Percentiles rank a stretch among this genome's conserved stretches.
Conservation (phyloP, 2,113 vertebrate genomes). For the Rhinolophus sinicus region DNA sequence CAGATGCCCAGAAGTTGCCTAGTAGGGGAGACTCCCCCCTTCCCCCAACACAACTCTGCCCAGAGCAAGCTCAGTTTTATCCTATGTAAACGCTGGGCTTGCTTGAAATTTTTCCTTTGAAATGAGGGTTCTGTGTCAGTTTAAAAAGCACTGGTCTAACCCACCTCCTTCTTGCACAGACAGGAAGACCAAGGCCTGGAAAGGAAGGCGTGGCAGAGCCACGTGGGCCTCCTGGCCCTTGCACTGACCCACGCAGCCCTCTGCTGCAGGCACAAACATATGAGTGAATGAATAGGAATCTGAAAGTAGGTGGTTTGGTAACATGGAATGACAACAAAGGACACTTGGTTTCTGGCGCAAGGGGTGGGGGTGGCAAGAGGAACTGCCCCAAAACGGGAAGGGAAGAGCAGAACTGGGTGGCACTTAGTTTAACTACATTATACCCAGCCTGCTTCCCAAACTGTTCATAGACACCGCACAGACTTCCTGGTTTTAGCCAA, state of each 20-base stretch:
- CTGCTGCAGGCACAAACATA: not conserved
- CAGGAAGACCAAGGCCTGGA: not conserved
- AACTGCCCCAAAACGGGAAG: not conserved
- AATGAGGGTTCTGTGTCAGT: not conserved
- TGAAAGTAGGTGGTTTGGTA: slow-evolving; percentile 48
- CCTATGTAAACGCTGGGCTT: not conserved
- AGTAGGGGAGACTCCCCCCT: not conserved
- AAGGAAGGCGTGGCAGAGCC: not conserved
- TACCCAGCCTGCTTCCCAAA: not conserved
- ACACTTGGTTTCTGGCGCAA: not conserved
- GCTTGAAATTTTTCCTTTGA: not conserved
- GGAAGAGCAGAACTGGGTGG: not conserved
- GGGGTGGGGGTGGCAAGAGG: not conserved
- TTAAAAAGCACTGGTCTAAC: not conserved
- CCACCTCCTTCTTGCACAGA: not conserved
- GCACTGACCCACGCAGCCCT: not conserved
- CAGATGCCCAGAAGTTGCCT: not conserved
- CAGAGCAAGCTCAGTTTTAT: not conserved
- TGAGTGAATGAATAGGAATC: not conserved
- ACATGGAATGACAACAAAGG: slow-evolving; percentile 8
- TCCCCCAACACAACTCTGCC: not conserved
- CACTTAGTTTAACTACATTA: not conserved
- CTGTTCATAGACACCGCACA: not conserved
- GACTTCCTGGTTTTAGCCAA: not conserved
- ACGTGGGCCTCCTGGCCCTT: not conserved